Evolutionary conservation across 2,797 vertebrate species (phyloP).

Genomic region (Decapterus maruadsi): DNA sequence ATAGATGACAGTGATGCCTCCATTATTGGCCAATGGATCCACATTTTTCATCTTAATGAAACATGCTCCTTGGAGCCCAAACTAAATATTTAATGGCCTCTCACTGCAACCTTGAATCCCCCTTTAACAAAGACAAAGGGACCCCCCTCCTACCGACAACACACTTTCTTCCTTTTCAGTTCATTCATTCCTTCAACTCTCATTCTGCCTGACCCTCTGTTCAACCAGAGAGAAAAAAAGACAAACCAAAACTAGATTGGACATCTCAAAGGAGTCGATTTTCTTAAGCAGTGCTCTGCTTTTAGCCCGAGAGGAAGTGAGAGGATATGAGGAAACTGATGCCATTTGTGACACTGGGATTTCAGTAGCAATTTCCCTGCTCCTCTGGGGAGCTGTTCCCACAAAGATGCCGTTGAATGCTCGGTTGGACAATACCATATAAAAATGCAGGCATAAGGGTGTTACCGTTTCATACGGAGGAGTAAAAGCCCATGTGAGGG

Average conservation of each 20-base stretch:
- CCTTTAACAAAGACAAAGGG: slow-evolving; percentile 61
- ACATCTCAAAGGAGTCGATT: slow-evolving; percentile 19
- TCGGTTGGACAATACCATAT: slow-evolving; percentile 43
- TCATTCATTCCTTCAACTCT: slow-evolving; percentile 25
- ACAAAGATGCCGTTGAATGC: slow-evolving; percentile 40
- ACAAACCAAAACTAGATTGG: slow-evolving; percentile 37
- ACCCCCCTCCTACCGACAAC: slow-evolving; percentile 2
- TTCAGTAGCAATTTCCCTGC: slow-evolving; percentile 43
- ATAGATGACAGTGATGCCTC: slow-evolving; percentile 60
- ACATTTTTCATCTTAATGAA: slow-evolving; percentile 83
- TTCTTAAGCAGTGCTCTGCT: slow-evolving; percentile 1
- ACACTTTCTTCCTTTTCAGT: slow-evolving; percentile 28
- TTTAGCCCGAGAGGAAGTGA: slow-evolving; percentile 40
- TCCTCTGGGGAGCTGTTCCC: slow-evolving; percentile 34
- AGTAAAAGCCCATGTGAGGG: slow-evolving; percentile 16
- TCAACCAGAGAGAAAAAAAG: slow-evolving; percentile 12
- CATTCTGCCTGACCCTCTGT: background rate
- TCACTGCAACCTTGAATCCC: slow-evolving; percentile 69
- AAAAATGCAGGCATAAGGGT: slow-evolving; percentile 15
- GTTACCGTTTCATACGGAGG: slow-evolving; percentile 15
- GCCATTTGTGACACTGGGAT: slow-evolving; percentile 40
- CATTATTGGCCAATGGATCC: slow-evolving; percentile 54
- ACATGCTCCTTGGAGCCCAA: slow-evolving; percentile 68
- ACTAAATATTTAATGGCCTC: slow-evolving; percentile 81
- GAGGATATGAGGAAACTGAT: slow-evolving; percentile 24